Conservation (phyloP, 1,140 invertebrate genomes). For the Drosophila pseudoobscura region DNA sequence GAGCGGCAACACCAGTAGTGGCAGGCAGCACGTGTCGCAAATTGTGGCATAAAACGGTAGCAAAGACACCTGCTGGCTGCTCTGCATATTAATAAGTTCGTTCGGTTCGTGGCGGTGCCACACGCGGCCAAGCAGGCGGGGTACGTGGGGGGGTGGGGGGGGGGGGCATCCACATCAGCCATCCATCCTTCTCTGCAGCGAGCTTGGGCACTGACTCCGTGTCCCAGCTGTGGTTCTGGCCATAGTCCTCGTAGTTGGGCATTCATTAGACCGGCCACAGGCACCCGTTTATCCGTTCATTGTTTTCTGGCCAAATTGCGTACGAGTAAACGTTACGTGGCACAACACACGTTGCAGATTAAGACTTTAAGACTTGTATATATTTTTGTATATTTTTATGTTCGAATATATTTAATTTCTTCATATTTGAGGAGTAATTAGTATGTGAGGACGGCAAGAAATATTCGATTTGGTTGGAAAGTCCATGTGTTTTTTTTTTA, state of each 20-base stretch:
- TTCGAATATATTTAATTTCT: background rate
- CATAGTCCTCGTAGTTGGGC: constrained; percentile 24
- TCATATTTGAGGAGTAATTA: constrained; percentile 2
- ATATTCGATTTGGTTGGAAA: too few species aligned
- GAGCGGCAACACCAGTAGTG: constrained; percentile 18
- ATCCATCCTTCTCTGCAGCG: too few species aligned
- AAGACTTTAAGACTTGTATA: constrained; percentile 14
- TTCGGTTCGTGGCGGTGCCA: constrained; percentile 9
- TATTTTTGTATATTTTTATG: too few species aligned
- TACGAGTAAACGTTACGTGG: constrained; percentile 55
- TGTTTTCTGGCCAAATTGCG: constrained; percentile 28
- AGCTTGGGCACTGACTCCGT: background rate
- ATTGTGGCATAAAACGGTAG: constrained; percentile 76
- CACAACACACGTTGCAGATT: background rate
- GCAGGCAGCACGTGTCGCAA: constrained; percentile 47
- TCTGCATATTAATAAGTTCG: constrained; percentile 74
- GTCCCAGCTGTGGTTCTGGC: constrained; percentile 21
- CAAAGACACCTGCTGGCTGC: constrained; percentile 72
- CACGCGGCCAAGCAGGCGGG: too few species aligned
- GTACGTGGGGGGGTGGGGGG: too few species aligned
- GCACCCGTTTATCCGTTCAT: constrained; percentile 30
- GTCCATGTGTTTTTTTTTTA: too few species aligned
- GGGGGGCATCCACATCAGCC: too few species aligned
- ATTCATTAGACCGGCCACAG: constrained; percentile 29
- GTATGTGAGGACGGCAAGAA: background rate